Conservation (phyloP, 2,113 vertebrate species). For the Gallinago jamesoni region DNA sequence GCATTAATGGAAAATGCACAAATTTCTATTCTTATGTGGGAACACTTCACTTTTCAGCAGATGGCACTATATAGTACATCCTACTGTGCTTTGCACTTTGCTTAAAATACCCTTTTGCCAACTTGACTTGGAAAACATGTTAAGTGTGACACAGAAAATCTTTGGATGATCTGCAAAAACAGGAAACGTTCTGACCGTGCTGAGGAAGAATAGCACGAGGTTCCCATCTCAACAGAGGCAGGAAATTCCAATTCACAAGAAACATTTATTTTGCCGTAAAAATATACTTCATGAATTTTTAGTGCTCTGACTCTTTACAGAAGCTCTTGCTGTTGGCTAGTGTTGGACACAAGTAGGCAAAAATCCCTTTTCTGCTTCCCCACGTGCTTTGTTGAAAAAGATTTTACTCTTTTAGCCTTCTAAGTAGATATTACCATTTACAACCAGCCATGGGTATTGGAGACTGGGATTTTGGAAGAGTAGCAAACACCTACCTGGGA, state of each 20-base stretch:
- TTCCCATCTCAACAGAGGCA: constrained; percentile 1
- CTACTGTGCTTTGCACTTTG: constrained; percentile 62
- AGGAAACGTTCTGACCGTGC: constrained; percentile 40
- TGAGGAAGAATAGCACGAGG: background rate
- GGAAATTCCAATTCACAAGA: background rate
- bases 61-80: constrained; percentile 62
- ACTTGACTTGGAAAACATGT: constrained; percentile 58
- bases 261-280: background rate
- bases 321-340: background rate
- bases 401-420: background rate
- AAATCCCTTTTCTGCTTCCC: background rate
- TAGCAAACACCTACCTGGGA: background rate
- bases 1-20: constrained; percentile 40
- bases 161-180: constrained; percentile 57
- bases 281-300: background rate
- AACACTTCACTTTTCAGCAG: constrained; percentile 59
- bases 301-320: background rate
- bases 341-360: background rate
- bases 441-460: background rate
- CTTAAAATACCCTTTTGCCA: constrained; percentile 64
- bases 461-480: background rate
- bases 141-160: constrained; percentile 57
- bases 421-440: background rate
- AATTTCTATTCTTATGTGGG: constrained; percentile 54
- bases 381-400: background rate